Base-by-base conservation (phyloP, 1,140 invertebrate genomes). In the Caenorhabditis brenneri region DNA sequence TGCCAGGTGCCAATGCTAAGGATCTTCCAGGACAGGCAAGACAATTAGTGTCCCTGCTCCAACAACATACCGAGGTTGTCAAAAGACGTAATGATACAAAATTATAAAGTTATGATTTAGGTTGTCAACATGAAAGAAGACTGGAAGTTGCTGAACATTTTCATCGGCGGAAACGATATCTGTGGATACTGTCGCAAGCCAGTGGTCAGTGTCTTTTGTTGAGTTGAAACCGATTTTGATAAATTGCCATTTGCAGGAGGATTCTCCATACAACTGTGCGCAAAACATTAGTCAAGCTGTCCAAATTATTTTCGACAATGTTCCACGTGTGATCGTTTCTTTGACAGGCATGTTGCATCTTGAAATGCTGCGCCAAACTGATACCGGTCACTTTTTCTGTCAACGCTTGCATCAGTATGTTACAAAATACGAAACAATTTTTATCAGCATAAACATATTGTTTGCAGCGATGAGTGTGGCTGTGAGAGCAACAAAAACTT, bases 81-180 rank as follows among this genome's bases (percentile, higher is more conserved):
- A 2, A 74, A 42, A 10, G 33, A 36, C 16, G 31, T 1, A 36
- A n/a, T 6, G 31, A 87, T 10, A n/a, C 10, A 10, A 29, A 31
- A 36, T 4, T 29, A 31, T 31, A 16, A 16, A 29, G 3, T 42
- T 24, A 16, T 36, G 16, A 31, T 79, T 33, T 24, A 83, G 82
- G 42, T 65, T 33, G 82, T 83, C 1, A 83, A 83, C 39, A 79
- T 83, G 69, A 83, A 83, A 42, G 49, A 83, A 29, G 88, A 91
- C 79, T 95, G 94, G 94, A 95, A 95, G 93, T 65, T 94, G 91
- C 91, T 96, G 19, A 95, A 95, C 0, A 92, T 96, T 24, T 94
- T 95, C 87, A 94, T 95, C 80, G 95, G 95, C 19, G 94, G 94
- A 48, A 96, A 96, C 89, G 95, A 96, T 90, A 92, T 95, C 15